Percentiles rank a stretch among this genome's conserved stretches.
These are phyloP conservation scores for Macropus fuliginosus DNA, from an alignment of 2,797 vertebrate species.

Conservation along the genomic window DNA sequence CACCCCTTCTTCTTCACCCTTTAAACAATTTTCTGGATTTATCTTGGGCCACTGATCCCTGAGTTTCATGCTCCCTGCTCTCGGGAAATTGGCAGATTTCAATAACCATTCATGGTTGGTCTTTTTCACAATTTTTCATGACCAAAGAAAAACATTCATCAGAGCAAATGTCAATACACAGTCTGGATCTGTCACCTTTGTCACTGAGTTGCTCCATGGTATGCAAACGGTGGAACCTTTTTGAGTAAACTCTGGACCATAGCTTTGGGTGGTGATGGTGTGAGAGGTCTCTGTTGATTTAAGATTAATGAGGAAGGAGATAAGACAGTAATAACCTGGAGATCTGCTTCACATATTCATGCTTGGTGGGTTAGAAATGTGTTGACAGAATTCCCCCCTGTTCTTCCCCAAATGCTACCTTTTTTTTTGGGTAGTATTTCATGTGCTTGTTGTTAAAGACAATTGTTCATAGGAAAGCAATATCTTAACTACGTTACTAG, in stretches of 20 bases:
- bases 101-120: not conserved
- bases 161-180: conserved; percentile 22
- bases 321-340: not conserved
- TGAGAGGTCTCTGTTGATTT: not conserved
- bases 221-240: not conserved
- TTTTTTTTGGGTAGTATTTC: not conserved
- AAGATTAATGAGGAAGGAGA: conserved; percentile 36
- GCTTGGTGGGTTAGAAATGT: conserved; percentile 1
- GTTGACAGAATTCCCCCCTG: not conserved
- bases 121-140: conserved; percentile 25
- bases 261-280: not conserved
- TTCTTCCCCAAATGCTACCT: not conserved
- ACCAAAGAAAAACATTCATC: conserved; percentile 18
- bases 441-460: not conserved
- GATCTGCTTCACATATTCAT: not conserved
- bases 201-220: not conserved
- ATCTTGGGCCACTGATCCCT: conserved; percentile 25
- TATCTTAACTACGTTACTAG: not conserved
- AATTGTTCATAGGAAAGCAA: not conserved
- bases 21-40: conserved; percentile 40
- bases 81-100: not conserved
- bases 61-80: not conserved
- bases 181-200: conserved; percentile 6
- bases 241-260: not conserved
- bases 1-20: not conserved